A percentile compares a stretch with the other conserved stretches of the same genome.
These are phyloP conservation scores for Rhagonycha lutea DNA, from an alignment of 2,888 invertebrate genomes.

Conservation along the genomic window DNA sequence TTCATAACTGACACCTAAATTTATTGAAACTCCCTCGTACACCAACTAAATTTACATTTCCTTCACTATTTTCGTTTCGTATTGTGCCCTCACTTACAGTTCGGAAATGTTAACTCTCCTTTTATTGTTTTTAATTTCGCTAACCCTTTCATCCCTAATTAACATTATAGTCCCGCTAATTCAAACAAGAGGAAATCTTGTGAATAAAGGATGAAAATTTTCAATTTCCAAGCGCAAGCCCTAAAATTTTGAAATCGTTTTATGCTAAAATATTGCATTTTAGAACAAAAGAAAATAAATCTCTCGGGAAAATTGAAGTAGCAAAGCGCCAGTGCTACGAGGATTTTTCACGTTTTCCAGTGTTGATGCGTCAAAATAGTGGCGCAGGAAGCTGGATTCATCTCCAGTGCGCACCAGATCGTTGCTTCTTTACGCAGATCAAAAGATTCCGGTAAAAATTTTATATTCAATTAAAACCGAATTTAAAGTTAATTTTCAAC, in stretches of 20 bases:
- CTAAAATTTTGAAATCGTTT: background rate
- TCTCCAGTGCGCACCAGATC: constrained; percentile 28
- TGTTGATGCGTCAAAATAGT: background rate
- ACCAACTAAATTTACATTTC: no score
- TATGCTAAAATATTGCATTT: background rate
- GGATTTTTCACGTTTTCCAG: background rate
- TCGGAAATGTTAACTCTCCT: background rate
- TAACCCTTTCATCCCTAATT: background rate
- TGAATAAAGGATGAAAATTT: background rate
- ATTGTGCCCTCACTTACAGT: background rate
- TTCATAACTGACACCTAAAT: no score
- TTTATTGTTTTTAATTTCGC: no score
- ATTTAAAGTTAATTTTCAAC: background rate
- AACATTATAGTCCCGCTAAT: background rate
- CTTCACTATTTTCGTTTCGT: background rate
- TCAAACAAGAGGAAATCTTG: background rate
- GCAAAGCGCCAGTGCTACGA: background rate
- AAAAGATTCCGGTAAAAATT: constrained; percentile 6
- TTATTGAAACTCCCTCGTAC: no score
- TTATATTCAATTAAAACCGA: background rate
- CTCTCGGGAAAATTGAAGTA: background rate
- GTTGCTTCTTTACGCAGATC: constrained; percentile 28
- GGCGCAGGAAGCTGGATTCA: constrained; percentile 18
- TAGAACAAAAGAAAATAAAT: background rate
- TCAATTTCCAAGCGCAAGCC: background rate